A percentile compares a stretch with the other conserved stretches of the same genome.
phyloP scores from a whole-genome alignment of 2,797 vertebrate species.

The Pangasius sanitwongsei region DNA sequence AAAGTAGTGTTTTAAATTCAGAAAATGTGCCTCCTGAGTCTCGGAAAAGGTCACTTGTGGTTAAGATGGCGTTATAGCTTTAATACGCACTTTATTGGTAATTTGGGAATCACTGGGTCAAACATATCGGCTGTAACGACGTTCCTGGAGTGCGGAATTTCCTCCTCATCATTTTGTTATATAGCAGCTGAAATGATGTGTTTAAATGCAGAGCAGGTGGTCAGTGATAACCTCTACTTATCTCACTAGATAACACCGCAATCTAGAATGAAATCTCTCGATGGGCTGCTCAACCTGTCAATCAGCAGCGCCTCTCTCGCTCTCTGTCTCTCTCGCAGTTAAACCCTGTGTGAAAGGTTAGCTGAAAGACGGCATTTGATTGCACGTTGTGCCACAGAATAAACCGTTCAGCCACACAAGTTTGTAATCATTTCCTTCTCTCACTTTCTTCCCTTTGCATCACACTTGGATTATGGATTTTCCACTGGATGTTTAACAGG shows the following conservation, averaged over 20 bases:
- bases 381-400: constrained; percentile 1
- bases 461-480: constrained; percentile 54
- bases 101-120: constrained; percentile 14
- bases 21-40: constrained; percentile 4
- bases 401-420: constrained; percentile 29
- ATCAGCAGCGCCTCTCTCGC: constrained; percentile 60
- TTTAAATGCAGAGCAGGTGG: constrained; percentile 69
- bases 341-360: constrained; percentile 55
- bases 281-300: constrained; percentile 68
- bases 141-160: background rate
- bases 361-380: constrained; percentile 47
- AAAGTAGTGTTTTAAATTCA: constrained; percentile 3
- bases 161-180: constrained; percentile 64
- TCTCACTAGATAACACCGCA: constrained; percentile 75
- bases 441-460: constrained; percentile 20
- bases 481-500: constrained; percentile 61
- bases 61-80: background rate
- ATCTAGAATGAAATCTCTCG: constrained; percentile 81
- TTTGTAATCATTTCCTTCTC: constrained; percentile 40
- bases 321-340: constrained; percentile 40
- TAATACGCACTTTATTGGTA: background rate
- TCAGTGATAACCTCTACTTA: constrained; percentile 77
- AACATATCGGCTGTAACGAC: background rate
- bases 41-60: background rate
- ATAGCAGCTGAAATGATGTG: constrained; percentile 69